A percentile compares a stretch with the other conserved stretches of the same genome.
phyloP scores from a whole-genome alignment of 2,113 vertebrate species.

The human region GRCh38 chr9:2301501-2302000 shows the following conservation, averaged over 20 bases:
- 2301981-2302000: neutral
- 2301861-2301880: neutral
- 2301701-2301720: accelerated
- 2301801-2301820: neutral
- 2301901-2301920: neutral
- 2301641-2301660: neutral
- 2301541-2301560: neutral
- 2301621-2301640: neutral
- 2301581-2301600: neutral
- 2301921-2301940: neutral
- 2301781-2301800: neutral
- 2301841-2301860: neutral
- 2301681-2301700: neutral
- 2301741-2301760: neutral
- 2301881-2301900: neutral
- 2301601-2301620: neutral
- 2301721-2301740: neutral
- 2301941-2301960: neutral
- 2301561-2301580: neutral
- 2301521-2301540: neutral
- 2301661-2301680: neutral
- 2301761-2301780: neutral
- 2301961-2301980: neutral
- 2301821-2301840: neutral
- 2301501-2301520: neutral